phyloP scores from a whole-genome alignment of 2,888 invertebrate species.

The Strigamia crassipes region DNA sequence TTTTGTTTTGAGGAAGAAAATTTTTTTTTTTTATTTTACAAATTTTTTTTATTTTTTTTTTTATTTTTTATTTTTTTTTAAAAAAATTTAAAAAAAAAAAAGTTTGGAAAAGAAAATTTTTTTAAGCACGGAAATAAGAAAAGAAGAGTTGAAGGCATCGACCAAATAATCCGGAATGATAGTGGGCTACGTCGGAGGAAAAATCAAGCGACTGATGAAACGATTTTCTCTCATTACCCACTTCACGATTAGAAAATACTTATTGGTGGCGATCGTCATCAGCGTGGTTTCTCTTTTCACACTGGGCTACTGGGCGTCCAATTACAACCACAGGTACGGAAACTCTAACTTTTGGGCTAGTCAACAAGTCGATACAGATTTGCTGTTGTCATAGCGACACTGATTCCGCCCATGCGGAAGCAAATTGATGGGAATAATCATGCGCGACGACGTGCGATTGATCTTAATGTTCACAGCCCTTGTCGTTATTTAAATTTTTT shows the following conservation, averaged over 20 bases:
- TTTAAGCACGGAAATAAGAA: neutral
- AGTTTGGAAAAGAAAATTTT: neutral
- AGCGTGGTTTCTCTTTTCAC: constrained; percentile 11
- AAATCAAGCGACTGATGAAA: constrained; percentile 27
- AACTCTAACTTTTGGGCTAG: neutral
- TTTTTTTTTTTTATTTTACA: neutral
- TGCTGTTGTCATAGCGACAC: neutral
- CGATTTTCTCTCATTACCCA: constrained; percentile 13
- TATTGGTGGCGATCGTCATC: neutral
- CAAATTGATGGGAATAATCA: constrained; percentile 29
- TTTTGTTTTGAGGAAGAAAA: neutral
- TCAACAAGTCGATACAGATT: constrained; percentile 14
- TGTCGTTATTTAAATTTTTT: neutral
- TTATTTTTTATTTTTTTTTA: neutral
- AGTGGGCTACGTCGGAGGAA: neutral
- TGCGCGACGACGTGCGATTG: constrained; percentile 10
- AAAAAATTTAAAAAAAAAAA: neutral
- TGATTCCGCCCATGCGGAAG: neutral
- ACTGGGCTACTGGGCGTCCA: neutral
- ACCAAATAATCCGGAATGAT: constrained; percentile 8
- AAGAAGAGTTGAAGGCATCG: neutral
- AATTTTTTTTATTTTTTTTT: neutral
- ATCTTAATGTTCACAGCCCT: neutral
- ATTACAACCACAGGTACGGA: constrained; percentile 1
- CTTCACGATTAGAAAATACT: constrained; percentile 5